Percentiles rank a stretch among this genome's conserved stretches.
These are phyloP conservation scores for Boloria selene DNA, from an alignment of 2,888 invertebrate species.

Conservation along the genomic window DNA sequence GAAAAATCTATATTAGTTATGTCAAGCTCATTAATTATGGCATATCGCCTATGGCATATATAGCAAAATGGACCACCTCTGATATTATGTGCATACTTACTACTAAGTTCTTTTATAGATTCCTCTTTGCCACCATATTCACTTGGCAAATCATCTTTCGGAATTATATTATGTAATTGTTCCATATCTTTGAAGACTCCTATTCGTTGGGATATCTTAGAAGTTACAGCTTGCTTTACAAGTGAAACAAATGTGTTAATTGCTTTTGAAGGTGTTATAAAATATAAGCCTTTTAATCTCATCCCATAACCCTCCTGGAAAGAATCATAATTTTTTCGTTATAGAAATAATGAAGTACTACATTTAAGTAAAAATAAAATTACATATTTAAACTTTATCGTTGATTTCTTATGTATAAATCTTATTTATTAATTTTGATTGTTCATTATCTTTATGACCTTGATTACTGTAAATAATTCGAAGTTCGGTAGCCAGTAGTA, in stretches of 20 bases:
- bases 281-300: conserved; percentile 53
- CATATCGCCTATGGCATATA: no score
- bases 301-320: conserved; percentile 53
- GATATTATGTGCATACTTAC: conserved; percentile 27
- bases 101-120: conserved; percentile 34
- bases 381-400: no score
- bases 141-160: conserved; percentile 47
- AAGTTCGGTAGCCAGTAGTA: no score
- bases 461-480: no score
- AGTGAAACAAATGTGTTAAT: conserved; percentile 48
- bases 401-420: no score
- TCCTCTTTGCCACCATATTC: conserved; percentile 50
- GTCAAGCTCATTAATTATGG: no score
- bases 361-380: no score
- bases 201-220: conserved; percentile 54
- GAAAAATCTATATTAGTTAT: no score
- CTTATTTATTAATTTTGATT: no score
- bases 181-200: conserved; percentile 49
- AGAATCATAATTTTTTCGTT: background rate
- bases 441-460: no score
- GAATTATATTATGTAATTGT: conserved; percentile 46
- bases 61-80: no score
- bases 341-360: conserved; percentile 16
- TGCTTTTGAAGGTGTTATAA: conserved; percentile 53
- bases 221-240: conserved; percentile 52